Percentiles rank a stretch among this genome's conserved stretches.
These are phyloP conservation scores for Morpho deidamia DNA, from an alignment of 2,888 invertebrate genomes.

Conservation along the genomic window DNA sequence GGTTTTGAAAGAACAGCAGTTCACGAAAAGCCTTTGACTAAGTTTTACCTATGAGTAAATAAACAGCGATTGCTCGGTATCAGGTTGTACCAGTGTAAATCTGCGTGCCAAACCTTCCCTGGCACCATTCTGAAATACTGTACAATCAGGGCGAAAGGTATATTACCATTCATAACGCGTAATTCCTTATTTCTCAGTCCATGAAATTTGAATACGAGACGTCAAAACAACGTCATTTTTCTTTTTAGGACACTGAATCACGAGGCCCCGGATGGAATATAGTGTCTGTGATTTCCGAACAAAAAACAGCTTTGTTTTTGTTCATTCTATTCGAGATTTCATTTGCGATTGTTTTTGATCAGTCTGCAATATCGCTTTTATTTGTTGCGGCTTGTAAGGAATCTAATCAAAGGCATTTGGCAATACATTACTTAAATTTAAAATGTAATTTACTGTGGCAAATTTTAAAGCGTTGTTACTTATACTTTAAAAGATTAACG, in stretches of 20 bases:
- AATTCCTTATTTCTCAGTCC: background rate
- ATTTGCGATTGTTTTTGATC: no score
- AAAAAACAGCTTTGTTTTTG: constrained; percentile 3
- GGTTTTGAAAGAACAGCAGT: no score
- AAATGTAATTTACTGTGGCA: no score
- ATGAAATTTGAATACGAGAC: constrained; percentile 5
- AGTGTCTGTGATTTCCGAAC: constrained; percentile 3
- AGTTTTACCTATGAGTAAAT: no score
- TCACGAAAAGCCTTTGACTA: no score
- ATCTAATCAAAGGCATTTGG: no score
- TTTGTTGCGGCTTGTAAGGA: no score
- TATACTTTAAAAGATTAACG: no score
- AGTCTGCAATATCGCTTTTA: no score
- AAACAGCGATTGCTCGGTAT: constrained; percentile 16
- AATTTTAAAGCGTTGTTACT: no score
- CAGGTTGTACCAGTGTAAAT: constrained; percentile 27
- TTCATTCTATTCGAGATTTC: no score
- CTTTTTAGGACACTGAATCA: constrained; percentile 8
- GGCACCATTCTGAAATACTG: constrained; percentile 17
- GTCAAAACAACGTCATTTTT: constrained; percentile 6
- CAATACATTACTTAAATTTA: no score
- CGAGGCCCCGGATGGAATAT: constrained; percentile 7
- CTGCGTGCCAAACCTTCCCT: constrained; percentile 30
- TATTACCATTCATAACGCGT: background rate
- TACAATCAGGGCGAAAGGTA: background rate